A percentile compares a stretch with the other conserved stretches of the same genome.
Evolutionary conservation across 2,888 invertebrate species (phyloP).

Genomic region (Mantis religiosa): DNA sequence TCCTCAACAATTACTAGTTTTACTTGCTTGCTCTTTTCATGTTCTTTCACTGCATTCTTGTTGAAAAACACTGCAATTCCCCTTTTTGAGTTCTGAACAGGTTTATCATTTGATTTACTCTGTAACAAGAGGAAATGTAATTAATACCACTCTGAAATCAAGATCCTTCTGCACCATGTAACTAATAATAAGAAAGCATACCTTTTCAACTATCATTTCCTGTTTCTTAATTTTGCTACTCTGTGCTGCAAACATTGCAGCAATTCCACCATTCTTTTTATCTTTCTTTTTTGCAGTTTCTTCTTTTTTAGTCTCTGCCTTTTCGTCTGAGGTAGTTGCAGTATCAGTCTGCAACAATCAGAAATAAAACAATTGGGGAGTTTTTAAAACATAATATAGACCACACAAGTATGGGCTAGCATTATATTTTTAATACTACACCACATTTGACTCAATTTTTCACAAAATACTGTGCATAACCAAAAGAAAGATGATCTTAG

Average conservation of each 20-base stretch:
- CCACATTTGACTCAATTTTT: too few relatives aligned
- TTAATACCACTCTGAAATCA: neutral
- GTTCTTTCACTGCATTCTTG: neutral
- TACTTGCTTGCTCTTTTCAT: neutral
- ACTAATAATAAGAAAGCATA: neutral
- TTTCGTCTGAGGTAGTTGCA: neutral
- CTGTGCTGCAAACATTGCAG: slow-evolving; percentile 17
- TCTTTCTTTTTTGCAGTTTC: neutral
- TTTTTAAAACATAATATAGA: too few relatives aligned
- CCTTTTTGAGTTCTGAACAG: neutral
- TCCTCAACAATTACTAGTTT: too few relatives aligned
- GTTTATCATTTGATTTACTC: neutral
- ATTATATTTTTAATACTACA: too few relatives aligned
- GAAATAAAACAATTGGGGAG: neutral
- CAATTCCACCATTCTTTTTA: neutral
- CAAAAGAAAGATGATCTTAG: too few relatives aligned
- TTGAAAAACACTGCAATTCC: neutral
- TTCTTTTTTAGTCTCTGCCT: neutral
- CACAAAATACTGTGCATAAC: too few relatives aligned
- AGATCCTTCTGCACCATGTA: neutral
- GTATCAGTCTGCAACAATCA: neutral
- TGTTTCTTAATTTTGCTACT: slow-evolving; percentile 2
- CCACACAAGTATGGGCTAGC: too few relatives aligned
- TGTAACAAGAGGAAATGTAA: neutral
- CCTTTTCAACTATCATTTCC: neutral